Evolutionary conservation across 2,113 vertebrate species (phyloP), one percentile per base, ranked within the genome.

Genomic region (Trematomus loennbergii): DNA sequence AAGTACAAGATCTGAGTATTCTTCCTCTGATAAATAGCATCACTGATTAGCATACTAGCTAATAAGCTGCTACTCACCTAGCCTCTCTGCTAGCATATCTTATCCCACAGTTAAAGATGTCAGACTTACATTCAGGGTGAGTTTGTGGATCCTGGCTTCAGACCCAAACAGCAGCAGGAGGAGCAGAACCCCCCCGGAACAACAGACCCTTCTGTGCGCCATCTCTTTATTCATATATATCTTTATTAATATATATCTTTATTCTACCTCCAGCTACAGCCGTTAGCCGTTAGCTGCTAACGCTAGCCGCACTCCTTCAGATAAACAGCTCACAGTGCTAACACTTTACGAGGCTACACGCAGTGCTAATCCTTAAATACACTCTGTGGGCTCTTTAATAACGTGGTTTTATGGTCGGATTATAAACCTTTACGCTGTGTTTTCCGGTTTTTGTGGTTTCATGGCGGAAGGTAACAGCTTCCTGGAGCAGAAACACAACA

Each of bases 91-190:
- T 46, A 63, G 40, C 62, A 54, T 18, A 54, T n/a, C 49, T 16
- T n/a, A 5, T 12, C 9, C 1, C 11, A 4, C 9, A 11, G 12
- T 7, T 4, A 1, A 1, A 36, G 4, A 3, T 1, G 9, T 17
- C 1, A 33, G 33, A 33, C 84, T 91, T 91, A 95, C 95, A 90
- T 81, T 82, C 11, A 96, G 79, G 1, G 53, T 83, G 16, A 96
- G 93, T 36, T 75, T 88, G 61, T 96, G 95, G 83, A 86, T 95
- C 73, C 95, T 91, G 3, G 93, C 93, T n/a, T 81, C 62, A 66
- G 88, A 90, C 0, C 78, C 79, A 46, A 46, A 17, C 43, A 91
- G 40, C 13, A 91, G 48, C 0, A 89, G n/a, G 1, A 91, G 5
- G 1, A 94, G 2, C 7, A 93, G 22, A 62, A 69, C 64, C 12